Conservation (phyloP, 2,113 vertebrate species). For the Paracanthobrama guichenoti region DNA sequence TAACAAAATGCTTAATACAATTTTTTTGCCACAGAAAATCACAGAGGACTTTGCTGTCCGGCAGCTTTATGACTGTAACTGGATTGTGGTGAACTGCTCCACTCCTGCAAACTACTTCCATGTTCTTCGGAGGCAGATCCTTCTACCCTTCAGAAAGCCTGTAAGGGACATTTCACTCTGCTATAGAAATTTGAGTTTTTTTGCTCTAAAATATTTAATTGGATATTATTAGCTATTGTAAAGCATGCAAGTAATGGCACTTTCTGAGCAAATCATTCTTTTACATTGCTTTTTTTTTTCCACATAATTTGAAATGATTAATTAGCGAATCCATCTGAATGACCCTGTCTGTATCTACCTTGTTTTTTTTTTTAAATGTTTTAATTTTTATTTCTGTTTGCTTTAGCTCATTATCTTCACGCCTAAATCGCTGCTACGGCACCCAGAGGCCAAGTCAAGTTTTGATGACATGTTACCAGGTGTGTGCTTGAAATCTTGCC, state of each 20-base stretch:
- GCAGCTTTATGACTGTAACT: slow-evolving; percentile 92
- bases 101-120: slow-evolving; percentile 93
- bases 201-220: neutral
- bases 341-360: neutral
- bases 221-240: neutral
- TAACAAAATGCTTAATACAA: too few relatives aligned
- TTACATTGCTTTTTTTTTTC: neutral
- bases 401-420: slow-evolving; percentile 90
- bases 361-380: neutral
- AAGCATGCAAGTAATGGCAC: neutral
- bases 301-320: neutral
- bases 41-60: slow-evolving; percentile 81
- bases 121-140: slow-evolving; percentile 88
- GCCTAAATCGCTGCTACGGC: slow-evolving; percentile 91
- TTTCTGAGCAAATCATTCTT: neutral
- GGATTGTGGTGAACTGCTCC: slow-evolving; percentile 94
- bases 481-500: slow-evolving; percentile 55
- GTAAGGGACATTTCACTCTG: slow-evolving; percentile 65
- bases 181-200: neutral
- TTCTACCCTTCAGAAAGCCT: slow-evolving; percentile 92
- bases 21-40: slow-evolving; percentile 73
- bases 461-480: slow-evolving; percentile 91
- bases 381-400: slow-evolving; percentile 38
- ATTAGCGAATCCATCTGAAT: neutral
- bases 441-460: slow-evolving; percentile 89